Evolutionary conservation across 2,888 invertebrate species (phyloP).

Genomic region (Peribatodes rhomboidaria): DNA sequence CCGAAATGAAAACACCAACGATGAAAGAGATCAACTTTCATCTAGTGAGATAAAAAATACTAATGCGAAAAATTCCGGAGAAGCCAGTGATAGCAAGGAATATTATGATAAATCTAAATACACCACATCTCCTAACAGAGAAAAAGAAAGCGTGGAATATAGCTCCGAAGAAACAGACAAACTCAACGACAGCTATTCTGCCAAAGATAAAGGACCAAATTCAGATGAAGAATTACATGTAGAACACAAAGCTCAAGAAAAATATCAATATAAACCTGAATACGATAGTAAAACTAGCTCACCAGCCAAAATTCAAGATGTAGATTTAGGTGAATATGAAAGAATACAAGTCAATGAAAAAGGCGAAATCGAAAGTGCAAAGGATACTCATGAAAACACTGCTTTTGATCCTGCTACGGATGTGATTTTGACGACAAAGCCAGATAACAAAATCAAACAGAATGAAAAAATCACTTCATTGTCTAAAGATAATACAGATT

Average conservation of each 20-base stretch:
- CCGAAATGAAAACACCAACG: constrained; percentile 29
- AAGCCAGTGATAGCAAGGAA: constrained; percentile 33
- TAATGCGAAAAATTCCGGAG: constrained; percentile 31
- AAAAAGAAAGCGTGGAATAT: constrained; percentile 43
- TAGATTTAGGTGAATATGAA: constrained; percentile 67
- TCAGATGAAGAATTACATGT: constrained; percentile 42
- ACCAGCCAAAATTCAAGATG: constrained; percentile 58
- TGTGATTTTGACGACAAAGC: constrained; percentile 44
- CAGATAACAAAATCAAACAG: constrained; percentile 37
- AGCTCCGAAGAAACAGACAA: constrained; percentile 29
- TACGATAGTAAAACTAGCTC: constrained; percentile 25
- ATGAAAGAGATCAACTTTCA: constrained; percentile 10
- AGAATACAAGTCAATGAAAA: constrained; percentile 62
- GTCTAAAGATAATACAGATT: constrained; percentile 46
- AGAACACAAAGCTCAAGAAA: constrained; percentile 15
- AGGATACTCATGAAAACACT: constrained; percentile 53
- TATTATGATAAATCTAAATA: constrained; percentile 36
- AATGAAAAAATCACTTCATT: constrained; percentile 42
- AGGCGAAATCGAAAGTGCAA: constrained; percentile 57
- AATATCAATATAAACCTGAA: constrained; percentile 7
- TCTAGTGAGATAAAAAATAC: constrained; percentile 21
- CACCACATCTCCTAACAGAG: constrained; percentile 31
- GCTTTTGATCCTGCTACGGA: constrained; percentile 46
- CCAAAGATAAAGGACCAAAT: constrained; percentile 1
- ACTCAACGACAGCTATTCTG: background rate